These are phyloP conservation scores for Lerista edwardsae DNA, from an alignment of 2,797 vertebrate species.

Conservation along the genomic window DNA sequence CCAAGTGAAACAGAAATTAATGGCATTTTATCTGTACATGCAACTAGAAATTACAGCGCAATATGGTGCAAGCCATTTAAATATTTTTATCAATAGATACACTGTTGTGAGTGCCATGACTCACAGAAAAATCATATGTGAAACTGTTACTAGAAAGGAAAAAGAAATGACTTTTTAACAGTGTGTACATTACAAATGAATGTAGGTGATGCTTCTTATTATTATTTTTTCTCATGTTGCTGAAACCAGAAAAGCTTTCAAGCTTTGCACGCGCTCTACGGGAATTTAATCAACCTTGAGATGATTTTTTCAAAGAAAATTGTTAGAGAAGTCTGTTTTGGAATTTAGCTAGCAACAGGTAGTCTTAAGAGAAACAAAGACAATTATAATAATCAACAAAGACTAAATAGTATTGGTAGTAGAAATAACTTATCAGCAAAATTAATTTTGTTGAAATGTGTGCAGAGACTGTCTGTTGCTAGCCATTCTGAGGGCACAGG, in stretches of 20 bases:
- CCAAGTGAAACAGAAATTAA: not conserved
- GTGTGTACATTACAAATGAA: not conserved
- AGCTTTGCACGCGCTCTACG: not conserved
- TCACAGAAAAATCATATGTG: conserved; percentile 6
- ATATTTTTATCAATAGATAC: not conserved
- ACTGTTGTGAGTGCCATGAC: not conserved
- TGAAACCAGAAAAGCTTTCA: not conserved
- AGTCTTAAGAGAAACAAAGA: not conserved
- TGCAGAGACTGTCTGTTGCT: not conserved
- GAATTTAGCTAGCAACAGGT: conserved; percentile 33
- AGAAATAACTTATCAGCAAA: not conserved
- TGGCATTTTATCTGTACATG: conserved; percentile 12
- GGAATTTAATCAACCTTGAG: not conserved
- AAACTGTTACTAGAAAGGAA: conserved; percentile 14
- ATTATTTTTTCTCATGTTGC: not conserved
- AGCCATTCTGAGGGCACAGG: not conserved
- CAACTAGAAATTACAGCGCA: not conserved
- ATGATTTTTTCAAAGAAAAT: not conserved
- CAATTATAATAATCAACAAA: not conserved
- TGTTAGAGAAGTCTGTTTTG: accelerated
- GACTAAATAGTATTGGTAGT: conserved; percentile 1
- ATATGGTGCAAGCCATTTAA: conserved; percentile 1
- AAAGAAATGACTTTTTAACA: conserved; percentile 10
- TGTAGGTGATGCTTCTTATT: not conserved
- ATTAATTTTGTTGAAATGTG: conserved; percentile 12